Conservation (phyloP, 2,888 invertebrate species). For the Globia sparganii region DNA sequence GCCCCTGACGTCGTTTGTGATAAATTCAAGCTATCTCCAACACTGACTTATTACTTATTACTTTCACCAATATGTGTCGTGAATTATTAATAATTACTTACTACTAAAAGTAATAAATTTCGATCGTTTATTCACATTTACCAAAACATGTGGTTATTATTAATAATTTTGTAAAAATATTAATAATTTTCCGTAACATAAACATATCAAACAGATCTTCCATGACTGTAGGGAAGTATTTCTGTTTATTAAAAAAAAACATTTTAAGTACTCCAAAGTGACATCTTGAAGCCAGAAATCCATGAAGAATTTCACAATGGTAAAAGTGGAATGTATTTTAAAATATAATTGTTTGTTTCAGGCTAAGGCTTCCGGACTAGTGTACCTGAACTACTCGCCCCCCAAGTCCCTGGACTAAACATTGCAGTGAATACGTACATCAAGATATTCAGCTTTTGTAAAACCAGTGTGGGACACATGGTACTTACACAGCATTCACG, state of each 20-base stretch:
- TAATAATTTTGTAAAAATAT: too few species aligned
- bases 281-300: neutral
- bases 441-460: constrained; percentile 53
- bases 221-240: neutral
- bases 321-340: neutral
- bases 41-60: too few species aligned
- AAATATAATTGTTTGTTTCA: constrained; percentile 73
- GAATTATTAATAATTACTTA: too few species aligned
- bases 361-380: constrained; percentile 91
- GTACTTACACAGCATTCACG: neutral
- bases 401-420: constrained; percentile 91
- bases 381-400: constrained; percentile 91
- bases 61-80: too few species aligned
- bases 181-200: too few species aligned
- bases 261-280: neutral
- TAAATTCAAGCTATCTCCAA: too few species aligned
- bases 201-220: neutral
- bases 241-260: neutral
- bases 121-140: too few species aligned
- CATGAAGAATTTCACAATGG: neutral
- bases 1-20: too few species aligned
- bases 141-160: too few species aligned
- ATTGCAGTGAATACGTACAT: constrained; percentile 19
- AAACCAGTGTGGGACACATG: constrained; percentile 12
- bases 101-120: too few species aligned